A percentile compares a stretch with the other conserved stretches of the same genome.
Evolutionary conservation across 2,888 invertebrate genomes (phyloP).

Genomic region (Drosophila setosimentum): DNA sequence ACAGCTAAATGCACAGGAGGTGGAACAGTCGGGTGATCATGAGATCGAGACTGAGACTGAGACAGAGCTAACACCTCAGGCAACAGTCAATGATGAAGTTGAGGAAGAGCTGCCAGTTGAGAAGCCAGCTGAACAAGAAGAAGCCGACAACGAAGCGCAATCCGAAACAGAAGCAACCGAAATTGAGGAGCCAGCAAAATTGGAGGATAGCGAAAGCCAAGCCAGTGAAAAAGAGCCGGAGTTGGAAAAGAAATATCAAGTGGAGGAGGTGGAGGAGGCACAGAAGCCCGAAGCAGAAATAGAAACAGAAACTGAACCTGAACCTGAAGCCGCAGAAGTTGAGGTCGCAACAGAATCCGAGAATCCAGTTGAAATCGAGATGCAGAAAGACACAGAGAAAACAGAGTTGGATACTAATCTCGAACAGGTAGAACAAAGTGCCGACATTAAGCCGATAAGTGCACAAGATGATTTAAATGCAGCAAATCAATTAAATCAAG

Average conservation of each 20-base stretch:
- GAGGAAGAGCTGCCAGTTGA: slow-evolving; percentile 37
- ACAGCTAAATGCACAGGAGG: slow-evolving; percentile 30
- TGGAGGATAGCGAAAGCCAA: slow-evolving; percentile 53
- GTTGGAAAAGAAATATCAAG: slow-evolving; percentile 23
- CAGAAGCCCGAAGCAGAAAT: slow-evolving; percentile 17
- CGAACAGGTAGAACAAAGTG: slow-evolving; percentile 69
- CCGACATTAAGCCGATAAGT: slow-evolving; percentile 78
- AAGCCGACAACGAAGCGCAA: slow-evolving; percentile 8
- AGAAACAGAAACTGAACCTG: slow-evolving; percentile 28
- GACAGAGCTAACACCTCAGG: slow-evolving; percentile 9
- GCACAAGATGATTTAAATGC: slow-evolving; percentile 77
- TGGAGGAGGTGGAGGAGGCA: slow-evolving; percentile 28
- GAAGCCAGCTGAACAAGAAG: slow-evolving; percentile 9
- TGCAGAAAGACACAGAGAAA: slow-evolving; percentile 10
- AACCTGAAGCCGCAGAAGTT: slow-evolving; percentile 47
- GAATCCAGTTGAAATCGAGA: slow-evolving; percentile 25
- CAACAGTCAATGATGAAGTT: slow-evolving; percentile 29
- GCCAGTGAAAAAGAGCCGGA: slow-evolving; percentile 23
- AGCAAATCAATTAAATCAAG: slow-evolving; percentile 75
- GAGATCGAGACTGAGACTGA: slow-evolving; percentile 2
- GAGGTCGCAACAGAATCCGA: slow-evolving; percentile 41
- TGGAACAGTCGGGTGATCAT: slow-evolving; percentile 69
- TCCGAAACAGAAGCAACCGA: slow-evolving; percentile 45
- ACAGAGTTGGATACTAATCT: slow-evolving; percentile 27
- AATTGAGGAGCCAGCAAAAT: slow-evolving; percentile 40